These are phyloP conservation scores for Ornithoptera priamus DNA, from an alignment of 2,888 invertebrate genomes.

Conservation along the genomic window DNA sequence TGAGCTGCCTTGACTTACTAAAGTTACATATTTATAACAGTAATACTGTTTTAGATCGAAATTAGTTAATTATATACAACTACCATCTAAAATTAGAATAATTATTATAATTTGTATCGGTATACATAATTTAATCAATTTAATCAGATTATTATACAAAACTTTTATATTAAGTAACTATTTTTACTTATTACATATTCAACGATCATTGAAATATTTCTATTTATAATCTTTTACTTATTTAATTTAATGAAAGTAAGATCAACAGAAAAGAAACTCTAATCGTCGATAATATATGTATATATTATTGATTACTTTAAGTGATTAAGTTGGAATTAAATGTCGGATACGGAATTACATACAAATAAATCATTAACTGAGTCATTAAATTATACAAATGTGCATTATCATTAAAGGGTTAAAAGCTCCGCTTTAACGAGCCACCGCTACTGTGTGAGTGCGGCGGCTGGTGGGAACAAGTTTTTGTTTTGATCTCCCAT, in stretches of 20 bases:
- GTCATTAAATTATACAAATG: slow-evolving; percentile 27
- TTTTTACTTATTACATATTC: not conserved
- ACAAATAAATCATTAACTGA: slow-evolving; percentile 23
- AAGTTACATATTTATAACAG: not conserved
- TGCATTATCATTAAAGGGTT: slow-evolving; percentile 60
- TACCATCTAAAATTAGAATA: not conserved
- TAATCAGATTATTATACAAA: not conserved
- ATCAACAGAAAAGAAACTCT: not conserved
- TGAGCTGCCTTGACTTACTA: too few relatives aligned
- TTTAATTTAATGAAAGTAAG: not conserved
- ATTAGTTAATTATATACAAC: not conserved
- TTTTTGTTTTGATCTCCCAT: slow-evolving; percentile 59
- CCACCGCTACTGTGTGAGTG: slow-evolving; percentile 55
- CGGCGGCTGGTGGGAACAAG: slow-evolving; percentile 55
- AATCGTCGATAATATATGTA: not conserved
- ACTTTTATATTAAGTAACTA: not conserved
- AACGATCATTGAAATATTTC: not conserved
- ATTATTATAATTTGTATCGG: not conserved
- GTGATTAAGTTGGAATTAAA: slow-evolving; percentile 24
- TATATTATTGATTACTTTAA: slow-evolving; percentile 18
- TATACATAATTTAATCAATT: not conserved
- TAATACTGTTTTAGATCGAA: not conserved
- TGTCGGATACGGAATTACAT: slow-evolving; percentile 23
- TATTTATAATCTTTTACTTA: not conserved
- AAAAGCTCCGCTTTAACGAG: slow-evolving; percentile 64